Evolutionary conservation across 2,888 invertebrate genomes (phyloP).

Genomic region (Volucella inanis): DNA sequence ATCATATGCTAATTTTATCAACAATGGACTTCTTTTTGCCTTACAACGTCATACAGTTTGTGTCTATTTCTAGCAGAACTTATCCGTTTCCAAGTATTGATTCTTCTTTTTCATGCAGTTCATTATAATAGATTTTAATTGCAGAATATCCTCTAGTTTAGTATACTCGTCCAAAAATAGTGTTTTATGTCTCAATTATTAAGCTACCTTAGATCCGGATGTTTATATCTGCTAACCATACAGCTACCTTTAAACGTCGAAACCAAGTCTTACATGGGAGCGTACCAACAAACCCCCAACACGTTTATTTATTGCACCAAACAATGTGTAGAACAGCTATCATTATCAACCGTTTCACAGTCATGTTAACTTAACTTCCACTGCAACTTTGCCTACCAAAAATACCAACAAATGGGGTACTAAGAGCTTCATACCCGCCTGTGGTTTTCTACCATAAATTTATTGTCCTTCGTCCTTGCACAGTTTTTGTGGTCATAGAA

Average conservation of each 20-base stretch:
- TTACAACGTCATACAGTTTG: too few species aligned
- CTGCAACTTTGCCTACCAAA: constrained; percentile 54
- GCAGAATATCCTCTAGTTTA: too few species aligned
- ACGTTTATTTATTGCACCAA: constrained; percentile 60
- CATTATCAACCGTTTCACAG: constrained; percentile 73
- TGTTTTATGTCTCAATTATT: too few species aligned
- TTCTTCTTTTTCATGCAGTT: too few species aligned
- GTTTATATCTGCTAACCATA: not conserved
- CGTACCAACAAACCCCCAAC: constrained; percentile 32
- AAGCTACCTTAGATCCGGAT: too few species aligned
- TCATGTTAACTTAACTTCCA: constrained; percentile 68
- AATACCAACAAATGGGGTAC: constrained; percentile 20
- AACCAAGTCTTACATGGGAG: constrained; percentile 8
- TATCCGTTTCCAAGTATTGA: too few species aligned
- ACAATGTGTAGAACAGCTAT: constrained; percentile 70
- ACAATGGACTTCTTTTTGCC: too few species aligned
- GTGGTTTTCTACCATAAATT: constrained; percentile 48
- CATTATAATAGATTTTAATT: too few species aligned
- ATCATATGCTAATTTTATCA: too few species aligned
- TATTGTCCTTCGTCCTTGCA: constrained; percentile 48
- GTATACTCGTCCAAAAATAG: too few species aligned
- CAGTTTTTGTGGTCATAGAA: constrained; percentile 47
- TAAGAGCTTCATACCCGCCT: constrained; percentile 13
- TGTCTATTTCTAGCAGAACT: too few species aligned
- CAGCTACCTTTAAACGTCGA: constrained; percentile 21